Conservation (phyloP, 2,888 invertebrate genomes). For the Blastobasis adustella region DNA sequence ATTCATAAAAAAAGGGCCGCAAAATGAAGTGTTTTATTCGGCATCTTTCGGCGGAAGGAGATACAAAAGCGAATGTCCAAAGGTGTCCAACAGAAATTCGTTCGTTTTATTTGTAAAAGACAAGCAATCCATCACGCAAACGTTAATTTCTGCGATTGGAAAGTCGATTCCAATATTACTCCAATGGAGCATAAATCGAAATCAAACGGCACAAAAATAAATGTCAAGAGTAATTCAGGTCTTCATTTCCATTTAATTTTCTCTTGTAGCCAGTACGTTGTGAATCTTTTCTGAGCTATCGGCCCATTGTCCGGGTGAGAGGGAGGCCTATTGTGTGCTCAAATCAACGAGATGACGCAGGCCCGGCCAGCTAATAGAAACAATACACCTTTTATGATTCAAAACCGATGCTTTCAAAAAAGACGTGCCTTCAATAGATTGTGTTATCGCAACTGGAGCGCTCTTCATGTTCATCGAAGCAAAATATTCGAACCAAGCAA, state of each 20-base stretch:
- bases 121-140: no score
- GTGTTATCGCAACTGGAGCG: no score
- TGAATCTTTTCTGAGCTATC: slow-evolving; percentile 61
- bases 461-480: no score
- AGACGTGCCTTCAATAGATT: slow-evolving; percentile 2
- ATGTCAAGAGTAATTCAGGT: slow-evolving; percentile 40
- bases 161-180: slow-evolving; percentile 12
- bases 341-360: slow-evolving; percentile 50
- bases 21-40: no score
- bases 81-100: no score
- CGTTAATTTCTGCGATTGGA: neutral
- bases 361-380: slow-evolving; percentile 44
- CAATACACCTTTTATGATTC: slow-evolving; percentile 56
- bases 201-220: slow-evolving; percentile 32
- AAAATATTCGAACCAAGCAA: no score
- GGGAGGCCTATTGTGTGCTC: slow-evolving; percentile 51
- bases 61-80: no score
- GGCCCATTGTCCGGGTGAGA: slow-evolving; percentile 46
- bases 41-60: no score
- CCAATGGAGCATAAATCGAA: slow-evolving; percentile 18
- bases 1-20: no score
- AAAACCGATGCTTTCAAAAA: slow-evolving; percentile 47
- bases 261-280: slow-evolving; percentile 55
- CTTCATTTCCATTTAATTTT: slow-evolving; percentile 50
- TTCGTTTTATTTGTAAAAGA: no score